These are phyloP conservation scores for Tortrix viridana DNA, from an alignment of 2,888 invertebrate genomes.

Conservation along the genomic window DNA sequence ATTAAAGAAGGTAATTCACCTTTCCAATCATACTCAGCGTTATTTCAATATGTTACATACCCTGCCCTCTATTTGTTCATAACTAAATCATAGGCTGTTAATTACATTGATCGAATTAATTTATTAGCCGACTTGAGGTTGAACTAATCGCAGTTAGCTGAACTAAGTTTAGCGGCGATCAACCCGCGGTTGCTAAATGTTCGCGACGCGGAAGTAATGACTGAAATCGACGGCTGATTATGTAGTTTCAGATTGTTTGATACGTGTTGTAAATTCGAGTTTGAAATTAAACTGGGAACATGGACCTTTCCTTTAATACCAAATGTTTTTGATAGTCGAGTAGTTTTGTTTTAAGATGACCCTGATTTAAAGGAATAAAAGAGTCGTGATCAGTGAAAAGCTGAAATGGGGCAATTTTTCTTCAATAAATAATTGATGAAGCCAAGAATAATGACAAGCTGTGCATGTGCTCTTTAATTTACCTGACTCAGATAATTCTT, in stretches of 20 bases:
- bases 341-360: no score
- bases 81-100: constrained; percentile 22
- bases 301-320: no score
- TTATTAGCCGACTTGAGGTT: constrained; percentile 14
- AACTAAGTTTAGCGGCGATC: neutral
- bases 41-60: neutral
- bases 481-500: no score
- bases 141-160: constrained; percentile 13
- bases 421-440: no score
- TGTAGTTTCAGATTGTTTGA: neutral
- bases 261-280: no score
- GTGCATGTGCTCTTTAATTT: no score
- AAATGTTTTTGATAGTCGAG: no score
- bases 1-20: neutral
- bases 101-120: constrained; percentile 21
- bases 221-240: neutral
- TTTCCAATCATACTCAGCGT: neutral
- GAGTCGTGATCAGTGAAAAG: no score
- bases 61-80: neutral
- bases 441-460: no score
- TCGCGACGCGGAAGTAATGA: neutral
- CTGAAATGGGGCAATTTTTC: no score
- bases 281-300: no score
- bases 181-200: neutral
- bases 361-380: no score